Conservation (phyloP, 1,140 invertebrate species). For the Pectinophora gossypiella region DNA sequence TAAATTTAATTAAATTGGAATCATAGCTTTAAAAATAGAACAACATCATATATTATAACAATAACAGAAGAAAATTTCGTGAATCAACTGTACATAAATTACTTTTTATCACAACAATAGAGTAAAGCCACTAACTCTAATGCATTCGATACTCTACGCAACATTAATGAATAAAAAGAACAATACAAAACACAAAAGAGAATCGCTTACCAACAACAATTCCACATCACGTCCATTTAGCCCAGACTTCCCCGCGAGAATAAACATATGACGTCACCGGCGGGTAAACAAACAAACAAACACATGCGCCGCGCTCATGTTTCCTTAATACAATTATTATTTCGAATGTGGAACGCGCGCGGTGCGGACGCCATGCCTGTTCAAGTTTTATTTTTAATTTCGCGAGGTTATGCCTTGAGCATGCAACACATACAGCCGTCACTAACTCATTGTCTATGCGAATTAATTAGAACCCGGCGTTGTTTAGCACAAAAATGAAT, state of each 20-base stretch:
- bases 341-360: constrained; percentile 66
- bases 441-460: constrained; percentile 19
- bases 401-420: constrained; percentile 17
- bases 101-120: no score
- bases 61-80: no score
- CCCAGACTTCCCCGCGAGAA: constrained; percentile 64
- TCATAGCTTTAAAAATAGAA: no score
- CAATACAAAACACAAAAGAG: no score
- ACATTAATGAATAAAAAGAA: no score
- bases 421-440: not conserved
- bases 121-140: no score
- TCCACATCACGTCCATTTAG: constrained; percentile 1
- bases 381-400: constrained; percentile 56
- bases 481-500: constrained; percentile 2
- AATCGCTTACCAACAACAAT: constrained; percentile 1
- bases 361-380: constrained; percentile 35
- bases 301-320: constrained; percentile 75
- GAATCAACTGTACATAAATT: no score
- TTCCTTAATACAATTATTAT: constrained; percentile 76
- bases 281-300: constrained; percentile 77
- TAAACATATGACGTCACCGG: constrained; percentile 76
- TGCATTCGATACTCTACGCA: no score
- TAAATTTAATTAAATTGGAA: no score
- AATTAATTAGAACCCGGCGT: constrained; percentile 21
- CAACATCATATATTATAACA: no score